Evolutionary conservation across 2,888 invertebrate species (phyloP), one percentile per base, ranked within the genome.

Genomic region (Stenotaenia linearis): DNA sequence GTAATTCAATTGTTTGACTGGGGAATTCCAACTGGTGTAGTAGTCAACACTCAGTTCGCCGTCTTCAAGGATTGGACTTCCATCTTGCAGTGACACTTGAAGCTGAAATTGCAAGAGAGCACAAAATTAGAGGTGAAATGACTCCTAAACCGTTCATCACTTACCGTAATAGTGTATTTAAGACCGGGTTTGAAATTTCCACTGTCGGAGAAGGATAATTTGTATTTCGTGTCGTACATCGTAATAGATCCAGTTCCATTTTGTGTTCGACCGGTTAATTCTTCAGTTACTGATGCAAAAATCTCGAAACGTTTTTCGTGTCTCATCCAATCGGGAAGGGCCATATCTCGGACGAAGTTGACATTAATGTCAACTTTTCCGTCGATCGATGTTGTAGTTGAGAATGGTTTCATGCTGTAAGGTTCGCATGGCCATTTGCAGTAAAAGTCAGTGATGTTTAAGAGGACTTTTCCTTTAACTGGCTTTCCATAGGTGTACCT

Each of bases 141-240:
- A n/a, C n/a, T n/a, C n/a, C n/a, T n/a, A n/a, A n/a, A n/a, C n/a
- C n/a, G n/a, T n/a, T n/a, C n/a, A 61, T 61, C 2, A 82, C 85
- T 84, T 83, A 86, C 86, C 79, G 86, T 85, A 7, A 86, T 86
- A 28, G 85, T 85, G 82, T 87, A 88, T 56, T 84, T 83, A 28
- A 88, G 85, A 4, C 87, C 88, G 23, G 88, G 88, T 81, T 88
- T 88, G 84, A 87, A 88, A 5, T 86, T 86, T 74, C 86, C 86
- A 4, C 87, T 85, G 0, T 35, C 21, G 12, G 86, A 84, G 78
- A 87, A 84, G 75, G 86, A 85, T 37, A 88, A 79, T 82, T 87
- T 87, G 77, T 87, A 85, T 78, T 86, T 85, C 37, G 85, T 82
- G 1, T 84, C 82, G 81, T 87, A 86, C 75, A 86, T 84, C 30